Conservation (phyloP, 2,797 vertebrate species). For the Lycodopsis pacificus region DNA sequence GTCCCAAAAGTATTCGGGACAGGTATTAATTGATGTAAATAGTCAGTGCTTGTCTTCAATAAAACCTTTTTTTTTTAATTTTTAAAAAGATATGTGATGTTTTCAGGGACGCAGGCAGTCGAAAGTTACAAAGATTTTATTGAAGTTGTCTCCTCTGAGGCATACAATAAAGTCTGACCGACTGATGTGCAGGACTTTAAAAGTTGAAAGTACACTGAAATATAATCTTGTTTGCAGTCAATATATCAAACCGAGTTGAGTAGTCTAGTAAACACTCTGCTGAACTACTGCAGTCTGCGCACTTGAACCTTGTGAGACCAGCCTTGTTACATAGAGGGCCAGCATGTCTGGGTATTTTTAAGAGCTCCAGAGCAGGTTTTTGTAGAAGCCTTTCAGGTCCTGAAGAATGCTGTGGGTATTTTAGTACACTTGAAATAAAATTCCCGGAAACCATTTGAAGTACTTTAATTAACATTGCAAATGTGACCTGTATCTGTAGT, state of each 20-base stretch:
- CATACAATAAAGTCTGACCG: background rate
- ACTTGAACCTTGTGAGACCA: no score
- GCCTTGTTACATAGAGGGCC: no score
- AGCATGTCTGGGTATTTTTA: no score
- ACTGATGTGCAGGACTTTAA: background rate
- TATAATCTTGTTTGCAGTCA: background rate
- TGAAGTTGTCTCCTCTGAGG: background rate
- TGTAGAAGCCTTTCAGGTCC: background rate
- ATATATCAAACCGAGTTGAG: no score
- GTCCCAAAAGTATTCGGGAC: no score
- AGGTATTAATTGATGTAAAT: conserved; percentile 1
- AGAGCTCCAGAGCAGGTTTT: no score
- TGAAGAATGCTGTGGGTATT: no score
- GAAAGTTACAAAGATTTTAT: background rate
- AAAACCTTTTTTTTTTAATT: conserved; percentile 1
- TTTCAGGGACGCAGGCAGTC: background rate
- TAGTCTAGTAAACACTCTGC: no score
- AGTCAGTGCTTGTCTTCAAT: background rate
- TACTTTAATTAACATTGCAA: background rate
- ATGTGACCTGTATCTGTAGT: conserved; percentile 21
- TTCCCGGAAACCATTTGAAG: background rate
- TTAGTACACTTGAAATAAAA: background rate
- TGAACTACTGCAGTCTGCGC: no score
- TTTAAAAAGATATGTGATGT: background rate
- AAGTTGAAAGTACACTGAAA: background rate